These are phyloP conservation scores for Chinchilla lanigera DNA, from an alignment of 2,113 vertebrate genomes.

Conservation along the genomic window DNA sequence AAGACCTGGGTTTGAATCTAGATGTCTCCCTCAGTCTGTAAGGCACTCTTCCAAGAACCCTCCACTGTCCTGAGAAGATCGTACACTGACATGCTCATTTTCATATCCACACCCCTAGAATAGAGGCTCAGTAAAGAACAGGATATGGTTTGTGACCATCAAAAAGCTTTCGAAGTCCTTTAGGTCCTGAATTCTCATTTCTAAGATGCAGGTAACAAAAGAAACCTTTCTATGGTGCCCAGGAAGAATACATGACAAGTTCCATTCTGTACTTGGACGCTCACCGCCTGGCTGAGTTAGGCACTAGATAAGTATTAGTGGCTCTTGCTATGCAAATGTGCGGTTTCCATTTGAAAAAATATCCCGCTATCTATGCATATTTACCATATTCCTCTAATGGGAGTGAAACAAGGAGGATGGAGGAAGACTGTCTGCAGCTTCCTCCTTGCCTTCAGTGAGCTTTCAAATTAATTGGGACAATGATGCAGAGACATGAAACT, in stretches of 20 bases:
- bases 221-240: neutral
- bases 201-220: neutral
- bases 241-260: neutral
- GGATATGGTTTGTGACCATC: neutral
- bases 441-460: neutral
- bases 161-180: too few species aligned
- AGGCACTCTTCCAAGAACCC: neutral
- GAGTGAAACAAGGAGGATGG: neutral
- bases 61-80: neutral
- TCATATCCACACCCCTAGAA: neutral
- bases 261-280: neutral
- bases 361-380: neutral
- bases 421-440: neutral
- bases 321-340: neutral
- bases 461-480: neutral
- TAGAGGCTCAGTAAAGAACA: neutral
- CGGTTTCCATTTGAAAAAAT: neutral
- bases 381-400: neutral
- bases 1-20: neutral
- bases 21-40: neutral
- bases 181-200: neutral
- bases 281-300: neutral
- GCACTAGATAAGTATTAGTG: neutral
- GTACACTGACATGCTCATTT: neutral
- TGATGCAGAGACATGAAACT: neutral